Conservation (phyloP, 2,113 vertebrate species). For the Perca flavescens region DNA sequence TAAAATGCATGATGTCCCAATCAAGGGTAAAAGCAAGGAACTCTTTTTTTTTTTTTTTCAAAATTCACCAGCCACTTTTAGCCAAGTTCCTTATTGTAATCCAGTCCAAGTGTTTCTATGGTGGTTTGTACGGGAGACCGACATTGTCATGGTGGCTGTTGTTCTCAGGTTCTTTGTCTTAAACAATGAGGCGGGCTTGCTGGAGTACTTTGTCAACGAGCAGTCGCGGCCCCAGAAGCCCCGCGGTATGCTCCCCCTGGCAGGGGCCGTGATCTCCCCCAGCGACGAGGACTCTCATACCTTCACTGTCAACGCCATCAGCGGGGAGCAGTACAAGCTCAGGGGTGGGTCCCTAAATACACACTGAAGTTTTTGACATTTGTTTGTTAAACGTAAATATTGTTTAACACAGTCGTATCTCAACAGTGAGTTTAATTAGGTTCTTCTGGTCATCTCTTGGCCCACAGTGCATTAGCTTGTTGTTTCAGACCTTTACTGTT, state of each 20-base stretch:
- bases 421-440: too few relatives aligned
- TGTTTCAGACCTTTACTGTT: background rate
- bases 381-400: background rate
- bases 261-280: conserved; percentile 97
- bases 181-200: conserved; percentile 94
- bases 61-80: background rate
- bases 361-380: background rate
- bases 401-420: too few relatives aligned
- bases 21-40: background rate
- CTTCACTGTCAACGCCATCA: conserved; percentile 97
- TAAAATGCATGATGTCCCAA: background rate
- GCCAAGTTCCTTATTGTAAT: conserved; percentile 21
- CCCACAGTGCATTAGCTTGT: background rate
- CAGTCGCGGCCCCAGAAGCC: conserved; percentile 94
- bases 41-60: background rate
- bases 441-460: background rate
- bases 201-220: conserved; percentile 99
- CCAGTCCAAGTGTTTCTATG: background rate
- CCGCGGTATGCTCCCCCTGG: conserved; percentile 94
- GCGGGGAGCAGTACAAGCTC: conserved; percentile 98
- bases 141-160: background rate
- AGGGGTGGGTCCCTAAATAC: conserved; percentile 86
- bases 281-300: conserved; percentile 99
- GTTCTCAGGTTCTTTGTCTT: conserved; percentile 93
- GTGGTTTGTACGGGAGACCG: background rate